These are phyloP conservation scores for Heliconius hermathena DNA, from an alignment of 1,140 invertebrate genomes.

Conservation along the genomic window DNA sequence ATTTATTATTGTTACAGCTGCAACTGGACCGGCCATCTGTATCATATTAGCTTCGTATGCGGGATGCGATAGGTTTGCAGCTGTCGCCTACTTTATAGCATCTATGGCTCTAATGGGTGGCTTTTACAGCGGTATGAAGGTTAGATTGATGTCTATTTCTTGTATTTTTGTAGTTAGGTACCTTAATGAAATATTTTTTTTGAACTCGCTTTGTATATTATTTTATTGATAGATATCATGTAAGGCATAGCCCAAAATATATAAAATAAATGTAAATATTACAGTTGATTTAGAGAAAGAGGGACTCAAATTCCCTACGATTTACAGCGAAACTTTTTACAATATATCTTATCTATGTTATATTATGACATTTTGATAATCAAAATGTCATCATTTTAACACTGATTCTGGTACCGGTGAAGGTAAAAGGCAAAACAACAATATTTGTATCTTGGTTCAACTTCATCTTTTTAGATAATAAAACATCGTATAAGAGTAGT, in stretches of 20 bases:
- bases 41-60: constrained; percentile 74
- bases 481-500: not conserved
- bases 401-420: not conserved
- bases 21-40: constrained; percentile 73
- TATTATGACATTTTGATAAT: too few species aligned
- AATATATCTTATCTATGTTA: too few species aligned
- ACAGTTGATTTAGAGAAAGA: too few species aligned
- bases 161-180: not conserved
- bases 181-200: not conserved
- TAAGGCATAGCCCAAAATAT: too few species aligned
- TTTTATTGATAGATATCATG: too few species aligned
- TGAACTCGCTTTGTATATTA: not conserved
- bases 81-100: constrained; percentile 85
- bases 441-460: not conserved
- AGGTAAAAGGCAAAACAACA: not conserved
- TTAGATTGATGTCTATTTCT: constrained; percentile 52
- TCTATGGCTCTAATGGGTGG: constrained; percentile 88
- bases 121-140: constrained; percentile 86
- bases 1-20: constrained; percentile 57
- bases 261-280: too few species aligned
- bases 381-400: not conserved
- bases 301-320: too few species aligned
- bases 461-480: not conserved
- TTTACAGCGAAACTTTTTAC: too few species aligned
- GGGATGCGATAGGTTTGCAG: constrained; percentile 72